Evolutionary conservation across 2,797 vertebrate genomes (phyloP).

Genomic region (Tenualosa thibaudeaui): DNA sequence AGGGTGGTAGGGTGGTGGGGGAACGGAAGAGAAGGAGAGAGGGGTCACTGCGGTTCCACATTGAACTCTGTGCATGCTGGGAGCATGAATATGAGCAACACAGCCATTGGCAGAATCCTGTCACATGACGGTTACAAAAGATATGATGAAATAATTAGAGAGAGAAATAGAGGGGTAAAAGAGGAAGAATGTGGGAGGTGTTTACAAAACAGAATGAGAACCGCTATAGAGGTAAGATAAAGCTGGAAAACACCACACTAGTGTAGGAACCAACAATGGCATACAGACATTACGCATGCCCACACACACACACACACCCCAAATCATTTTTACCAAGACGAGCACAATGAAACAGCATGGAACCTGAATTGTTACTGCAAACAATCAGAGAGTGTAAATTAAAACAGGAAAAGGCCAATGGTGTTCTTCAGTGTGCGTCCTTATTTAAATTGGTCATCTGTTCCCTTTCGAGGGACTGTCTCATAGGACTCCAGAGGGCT

Average conservation of each 20-base stretch:
- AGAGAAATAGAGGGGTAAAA: neutral
- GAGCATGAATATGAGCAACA: neutral
- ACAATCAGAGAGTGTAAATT: neutral
- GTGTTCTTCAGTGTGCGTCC: neutral
- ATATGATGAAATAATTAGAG: neutral
- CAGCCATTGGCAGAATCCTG: neutral
- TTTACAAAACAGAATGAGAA: neutral
- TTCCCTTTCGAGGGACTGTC: conserved; percentile 10
- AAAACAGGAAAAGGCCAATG: conserved; percentile 4
- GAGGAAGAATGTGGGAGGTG: neutral
- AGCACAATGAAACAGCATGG: neutral
- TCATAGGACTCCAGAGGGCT: conserved; percentile 2
- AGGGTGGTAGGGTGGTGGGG: neutral
- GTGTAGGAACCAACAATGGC: neutral
- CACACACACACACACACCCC: no score
- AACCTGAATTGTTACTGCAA: neutral
- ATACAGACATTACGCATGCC: no score
- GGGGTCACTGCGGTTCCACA: neutral
- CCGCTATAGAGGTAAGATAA: neutral
- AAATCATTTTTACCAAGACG: neutral
- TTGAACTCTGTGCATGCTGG: neutral
- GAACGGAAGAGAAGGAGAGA: neutral
- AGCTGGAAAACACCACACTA: neutral
- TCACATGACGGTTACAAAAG: neutral
- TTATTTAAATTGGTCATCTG: neutral